Percentiles rank a stretch among this genome's conserved stretches.
phyloP scores from a whole-genome alignment of 2,113 vertebrate genomes.

The Dasyprocta punctata region DNA sequence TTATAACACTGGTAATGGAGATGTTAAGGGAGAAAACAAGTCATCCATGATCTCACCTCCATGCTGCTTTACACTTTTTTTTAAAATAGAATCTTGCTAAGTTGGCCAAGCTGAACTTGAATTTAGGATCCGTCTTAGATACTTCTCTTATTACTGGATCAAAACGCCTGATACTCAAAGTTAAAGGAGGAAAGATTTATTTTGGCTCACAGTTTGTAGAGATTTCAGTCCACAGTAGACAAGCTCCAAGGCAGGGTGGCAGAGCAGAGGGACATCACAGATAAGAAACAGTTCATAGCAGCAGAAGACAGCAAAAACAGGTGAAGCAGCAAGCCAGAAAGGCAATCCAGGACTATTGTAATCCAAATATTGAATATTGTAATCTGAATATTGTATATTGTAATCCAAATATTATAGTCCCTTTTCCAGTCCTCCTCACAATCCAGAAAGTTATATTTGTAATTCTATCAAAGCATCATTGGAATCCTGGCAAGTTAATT shows the following conservation, averaged over 20 bases:
- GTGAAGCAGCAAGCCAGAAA: neutral
- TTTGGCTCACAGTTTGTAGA: neutral
- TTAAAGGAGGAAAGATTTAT: neutral
- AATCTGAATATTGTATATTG: no score
- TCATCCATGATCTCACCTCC: neutral
- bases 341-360: no score
- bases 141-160: neutral
- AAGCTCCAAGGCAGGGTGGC: neutral
- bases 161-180: neutral
- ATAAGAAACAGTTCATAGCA: neutral
- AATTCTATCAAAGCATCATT: no score
- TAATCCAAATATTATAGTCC: no score
- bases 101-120: neutral
- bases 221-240: neutral
- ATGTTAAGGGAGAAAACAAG: slow-evolving; percentile 7
- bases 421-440: no score
- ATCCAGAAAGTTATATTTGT: no score
- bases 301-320: neutral
- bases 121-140: neutral
- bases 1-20: neutral
- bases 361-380: no score
- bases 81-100: neutral
- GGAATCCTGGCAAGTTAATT: no score
- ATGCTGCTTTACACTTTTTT: neutral
- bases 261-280: neutral